phyloP scores from a whole-genome alignment of 1,140 invertebrate genomes.

The Callitettix versicolor region DNA sequence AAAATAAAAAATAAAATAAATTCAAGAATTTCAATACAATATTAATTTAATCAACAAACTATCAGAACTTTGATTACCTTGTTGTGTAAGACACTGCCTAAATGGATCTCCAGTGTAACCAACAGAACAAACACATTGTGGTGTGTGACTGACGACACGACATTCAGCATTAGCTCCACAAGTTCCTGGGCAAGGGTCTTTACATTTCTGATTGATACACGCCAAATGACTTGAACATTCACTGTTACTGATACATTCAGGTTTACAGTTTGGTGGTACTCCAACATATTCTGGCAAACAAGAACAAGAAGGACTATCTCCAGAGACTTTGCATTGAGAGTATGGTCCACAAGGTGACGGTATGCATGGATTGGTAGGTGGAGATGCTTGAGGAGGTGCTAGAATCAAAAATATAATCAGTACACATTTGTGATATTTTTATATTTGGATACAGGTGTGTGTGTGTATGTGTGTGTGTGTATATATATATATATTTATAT shows the following conservation, averaged over 20 bases:
- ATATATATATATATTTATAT: no score
- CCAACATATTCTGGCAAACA: slow-evolving; percentile 51
- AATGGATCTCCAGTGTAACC: slow-evolving; percentile 51
- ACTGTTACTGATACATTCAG: slow-evolving; percentile 51
- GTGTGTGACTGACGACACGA: slow-evolving; percentile 51
- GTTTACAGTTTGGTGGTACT: slow-evolving; percentile 49
- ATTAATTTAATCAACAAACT: slow-evolving; percentile 29
- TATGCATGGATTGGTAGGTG: slow-evolving; percentile 43
- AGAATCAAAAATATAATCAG: slow-evolving; percentile 27
- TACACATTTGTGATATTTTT: slow-evolving; percentile 55
- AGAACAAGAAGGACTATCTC: slow-evolving; percentile 49
- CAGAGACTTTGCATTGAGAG: slow-evolving; percentile 47
- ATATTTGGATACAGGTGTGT: slow-evolving; percentile 55
- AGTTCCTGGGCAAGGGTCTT: slow-evolving; percentile 51
- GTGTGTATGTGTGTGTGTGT: no score
- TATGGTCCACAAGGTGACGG: slow-evolving; percentile 62
- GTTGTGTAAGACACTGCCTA: slow-evolving; percentile 38
- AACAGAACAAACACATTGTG: slow-evolving; percentile 46
- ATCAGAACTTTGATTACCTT: slow-evolving; percentile 30
- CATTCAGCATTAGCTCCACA: slow-evolving; percentile 55
- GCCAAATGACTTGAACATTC: slow-evolving; percentile 49
- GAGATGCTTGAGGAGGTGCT: slow-evolving; percentile 23
- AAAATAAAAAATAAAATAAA: not conserved
- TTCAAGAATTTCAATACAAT: not conserved
- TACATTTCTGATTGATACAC: slow-evolving; percentile 56